Base-by-base conservation (phyloP, 2,113 vertebrate genomes). In the Bothrops jararaca region DNA sequence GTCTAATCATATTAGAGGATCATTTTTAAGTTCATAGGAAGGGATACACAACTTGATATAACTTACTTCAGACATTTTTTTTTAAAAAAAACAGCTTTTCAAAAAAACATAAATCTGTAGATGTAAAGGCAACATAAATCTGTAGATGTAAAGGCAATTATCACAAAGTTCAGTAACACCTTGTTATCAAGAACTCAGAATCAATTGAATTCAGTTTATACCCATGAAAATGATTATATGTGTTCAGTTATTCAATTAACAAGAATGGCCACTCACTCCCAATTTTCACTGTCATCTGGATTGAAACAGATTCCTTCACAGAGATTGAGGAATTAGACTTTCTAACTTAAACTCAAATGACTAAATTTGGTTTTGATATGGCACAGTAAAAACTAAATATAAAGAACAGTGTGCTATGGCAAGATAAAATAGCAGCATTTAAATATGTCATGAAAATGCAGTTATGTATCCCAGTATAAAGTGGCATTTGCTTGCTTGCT, bases 1-100 rank as follows among this genome's bases (percentile, higher is more conserved):
- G 86, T 93, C 34, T 92, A 93, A 95, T 93, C 87, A 93, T 2
- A 90, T 90, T 93, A 53, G 52, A 34, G 8, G 26, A 93, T 94
- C 1, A 54, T 91, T 95, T 92, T 94, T 92, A 93, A 92, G 45
- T 58, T 93, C 26, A 20, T 58, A 90, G 45, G 8, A 89, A 93
- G 54, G 45, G 86, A 50, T 29, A 86, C 0, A 42, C 69, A 6
- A 13, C 92, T 93, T 95, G 45, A 94, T 86, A 90, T n/a, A 93
- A 90, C 85, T 60, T 86, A 60, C 52, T 93, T 9, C 48, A 93
- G 22, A 95, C 85, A 74, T n/a, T 91, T 1, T 22, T 2, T 57
- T 57, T 58, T 58, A 58, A 29, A 64, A 60, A 60, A 24, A 11
- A 29, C 3, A 29, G 9, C 3, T 64, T 64, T 12, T 64, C 26